These are phyloP conservation scores for Electrona antarctica DNA, from an alignment of 2,113 vertebrate genomes.

Conservation along the genomic window DNA sequence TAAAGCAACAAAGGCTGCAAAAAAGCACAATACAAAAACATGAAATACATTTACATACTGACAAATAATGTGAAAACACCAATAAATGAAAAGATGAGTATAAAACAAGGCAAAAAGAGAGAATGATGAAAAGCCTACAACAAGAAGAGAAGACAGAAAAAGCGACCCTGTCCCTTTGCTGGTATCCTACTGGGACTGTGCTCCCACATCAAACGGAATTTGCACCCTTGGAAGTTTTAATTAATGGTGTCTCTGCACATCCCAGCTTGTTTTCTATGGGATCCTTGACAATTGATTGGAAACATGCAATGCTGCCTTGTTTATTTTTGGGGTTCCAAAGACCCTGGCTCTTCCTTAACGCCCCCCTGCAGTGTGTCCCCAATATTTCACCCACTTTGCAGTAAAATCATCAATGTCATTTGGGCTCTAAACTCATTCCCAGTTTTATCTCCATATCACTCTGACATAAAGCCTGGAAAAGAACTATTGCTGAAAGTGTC, in stretches of 20 bases:
- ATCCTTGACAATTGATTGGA: constrained; percentile 46
- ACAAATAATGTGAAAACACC: neutral
- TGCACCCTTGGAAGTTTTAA: constrained; percentile 60
- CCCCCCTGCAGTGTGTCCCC: constrained; percentile 14
- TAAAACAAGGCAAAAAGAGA: constrained; percentile 16
- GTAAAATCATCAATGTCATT: too few species aligned
- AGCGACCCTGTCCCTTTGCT: constrained; percentile 24
- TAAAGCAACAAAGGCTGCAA: constrained; percentile 10
- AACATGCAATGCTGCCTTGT: constrained; percentile 37
- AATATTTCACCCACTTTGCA: too few species aligned
- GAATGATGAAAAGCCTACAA: constrained; percentile 13
- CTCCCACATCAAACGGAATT: constrained; percentile 59
- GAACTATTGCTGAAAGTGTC: too few species aligned
- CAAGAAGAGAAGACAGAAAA: neutral
- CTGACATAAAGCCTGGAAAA: too few species aligned
- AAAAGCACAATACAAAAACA: neutral
- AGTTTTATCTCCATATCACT: too few species aligned
- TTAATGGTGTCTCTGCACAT: constrained; percentile 52
- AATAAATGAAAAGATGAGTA: constrained; percentile 10
- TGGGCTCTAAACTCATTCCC: too few species aligned
- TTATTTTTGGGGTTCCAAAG: constrained; percentile 48
- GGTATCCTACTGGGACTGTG: constrained; percentile 31
- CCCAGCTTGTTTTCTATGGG: constrained; percentile 41
- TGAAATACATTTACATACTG: constrained; percentile 17
- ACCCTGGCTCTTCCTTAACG: constrained; percentile 36